Conservation (phyloP, 2,113 vertebrate species). For the Hylia prasina region DNA sequence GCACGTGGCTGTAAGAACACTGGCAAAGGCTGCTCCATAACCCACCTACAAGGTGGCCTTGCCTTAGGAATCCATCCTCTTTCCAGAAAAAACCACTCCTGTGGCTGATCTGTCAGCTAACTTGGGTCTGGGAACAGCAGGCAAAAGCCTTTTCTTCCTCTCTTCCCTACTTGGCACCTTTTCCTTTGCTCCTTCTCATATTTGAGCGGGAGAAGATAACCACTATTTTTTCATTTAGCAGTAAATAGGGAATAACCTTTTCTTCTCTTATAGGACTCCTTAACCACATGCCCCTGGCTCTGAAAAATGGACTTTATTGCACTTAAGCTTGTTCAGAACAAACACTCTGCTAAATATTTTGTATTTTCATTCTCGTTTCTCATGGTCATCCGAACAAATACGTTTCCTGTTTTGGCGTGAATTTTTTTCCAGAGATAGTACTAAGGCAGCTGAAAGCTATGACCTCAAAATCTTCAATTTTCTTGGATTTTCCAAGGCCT, state of each 20-base stretch:
- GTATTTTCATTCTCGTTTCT: not conserved
- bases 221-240: not conserved
- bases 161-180: not conserved
- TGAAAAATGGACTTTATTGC: not conserved
- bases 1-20: not conserved
- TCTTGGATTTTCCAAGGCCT: not conserved
- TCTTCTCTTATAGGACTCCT: not conserved
- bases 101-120: not conserved
- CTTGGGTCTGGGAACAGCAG: not conserved
- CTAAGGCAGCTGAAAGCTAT: not conserved
- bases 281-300: not conserved
- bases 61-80: not conserved
- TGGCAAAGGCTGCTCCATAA: not conserved
- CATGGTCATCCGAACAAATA: rapidly evolving
- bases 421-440: not conserved
- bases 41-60: not conserved
- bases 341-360: not conserved
- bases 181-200: not conserved
- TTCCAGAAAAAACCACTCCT: not conserved
- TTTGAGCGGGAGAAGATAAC: not conserved
- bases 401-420: not conserved
- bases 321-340: not conserved
- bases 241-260: not conserved
- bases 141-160: not conserved
- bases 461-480: not conserved